phyloP scores from a whole-genome alignment of 2,797 vertebrate genomes.

The Helicolenus hilgendorfi region DNA sequence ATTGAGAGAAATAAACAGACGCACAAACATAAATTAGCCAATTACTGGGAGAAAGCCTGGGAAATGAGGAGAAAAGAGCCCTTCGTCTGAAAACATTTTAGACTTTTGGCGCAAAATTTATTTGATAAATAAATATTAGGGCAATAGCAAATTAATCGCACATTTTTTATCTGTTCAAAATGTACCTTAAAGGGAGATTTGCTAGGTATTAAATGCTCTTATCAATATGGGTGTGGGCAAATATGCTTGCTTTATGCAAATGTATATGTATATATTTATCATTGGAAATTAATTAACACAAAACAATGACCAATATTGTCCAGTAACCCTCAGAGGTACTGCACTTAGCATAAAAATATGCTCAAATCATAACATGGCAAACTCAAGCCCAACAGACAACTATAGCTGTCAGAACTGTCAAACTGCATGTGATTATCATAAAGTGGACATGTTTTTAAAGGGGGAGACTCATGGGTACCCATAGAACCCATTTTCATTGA shows the following conservation, averaged over 20 bases:
- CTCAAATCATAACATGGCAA: not conserved
- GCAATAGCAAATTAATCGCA: no score
- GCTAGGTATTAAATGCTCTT: no score
- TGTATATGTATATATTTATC: no score
- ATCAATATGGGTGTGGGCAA: fast-evolving
- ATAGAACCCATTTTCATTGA: fast-evolving
- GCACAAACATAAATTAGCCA: not conserved
- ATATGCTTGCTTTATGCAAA: no score
- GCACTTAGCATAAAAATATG: not conserved
- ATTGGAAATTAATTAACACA: no score
- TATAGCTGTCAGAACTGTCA: not conserved
- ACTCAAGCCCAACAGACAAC: not conserved
- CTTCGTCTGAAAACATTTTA: not conserved
- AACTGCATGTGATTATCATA: not conserved
- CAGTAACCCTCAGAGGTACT: not conserved
- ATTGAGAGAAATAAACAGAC: constrained; percentile 23
- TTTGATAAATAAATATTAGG: not conserved
- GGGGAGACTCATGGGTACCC: not conserved
- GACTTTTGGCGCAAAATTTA: not conserved
- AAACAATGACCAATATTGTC: not conserved
- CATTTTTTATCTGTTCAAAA: not conserved
- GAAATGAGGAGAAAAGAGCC: not conserved
- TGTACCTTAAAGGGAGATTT: not conserved
- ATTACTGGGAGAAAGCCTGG: not conserved
- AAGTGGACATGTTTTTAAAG: fast-evolving